Base-by-base conservation (phyloP, 2,888 invertebrate genomes). In the Esperia sulphurella region DNA sequence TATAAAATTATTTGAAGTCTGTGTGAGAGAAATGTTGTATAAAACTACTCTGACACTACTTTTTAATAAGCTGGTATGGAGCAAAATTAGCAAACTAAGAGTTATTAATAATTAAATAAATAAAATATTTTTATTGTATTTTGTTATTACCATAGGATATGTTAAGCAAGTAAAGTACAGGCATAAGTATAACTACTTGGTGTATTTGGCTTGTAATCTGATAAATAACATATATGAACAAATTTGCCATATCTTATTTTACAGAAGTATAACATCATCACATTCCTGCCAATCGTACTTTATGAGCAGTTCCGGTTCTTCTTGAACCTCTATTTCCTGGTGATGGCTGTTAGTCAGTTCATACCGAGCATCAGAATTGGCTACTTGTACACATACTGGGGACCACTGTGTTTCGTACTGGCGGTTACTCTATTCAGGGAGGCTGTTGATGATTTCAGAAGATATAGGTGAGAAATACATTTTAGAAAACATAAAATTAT, bases 271-370 rank as follows among this genome's bases (percentile, higher is more conserved):
- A 99, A 96, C 83, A 92, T 96, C 63, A 92, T 97, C 63, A 96
- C 96, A 74, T 97, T 97, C 90, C 91, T 97, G 68, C 97, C 97
- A 4, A 77, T 96, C 85, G 98, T 99, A 52, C 92, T 99, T 55
- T 99, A 95, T 88, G 98, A 99, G 85, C 99, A 99, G 89, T 99
- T 99, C 90, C 96, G 97, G 68, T 99, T 98, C 89, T 99, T 99
- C 86, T 91, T 99, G 59, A 99, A 99, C 88, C 87, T 99, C 50
- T 99, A 98, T 82, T 99, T 99, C 87, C 91, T 99, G 59, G 92
- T 99, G 50, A 99, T 99, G 99, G 99, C 99, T 0, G 91, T 96
- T 47, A 98, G 98, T 70, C 99, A 99, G 88, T 98, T 99, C 86
- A 96, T 99, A 75, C 97, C 98, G 21, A 97, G 97, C 69, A 95